Base-by-base conservation (phyloP, 2,797 vertebrate genomes). In the Nyctalus aviator region DNA sequence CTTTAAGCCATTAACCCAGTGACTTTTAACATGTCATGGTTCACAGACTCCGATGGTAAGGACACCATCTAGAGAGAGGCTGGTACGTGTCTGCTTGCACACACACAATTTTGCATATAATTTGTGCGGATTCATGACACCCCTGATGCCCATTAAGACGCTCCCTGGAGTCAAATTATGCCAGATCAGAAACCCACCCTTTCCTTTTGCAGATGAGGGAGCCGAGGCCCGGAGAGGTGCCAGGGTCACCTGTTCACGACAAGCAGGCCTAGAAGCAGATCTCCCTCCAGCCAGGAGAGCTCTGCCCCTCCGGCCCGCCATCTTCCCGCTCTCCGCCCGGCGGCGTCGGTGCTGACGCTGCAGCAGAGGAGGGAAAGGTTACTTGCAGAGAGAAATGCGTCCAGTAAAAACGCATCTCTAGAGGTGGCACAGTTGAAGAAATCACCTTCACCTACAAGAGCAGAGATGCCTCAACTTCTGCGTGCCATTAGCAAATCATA, bases 401-500 rank as follows among this genome's bases (percentile, higher is more conserved):
- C 83, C 68, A 93, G 94, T 89, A 37, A 96, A 97, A 96, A 93
- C 53, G 46, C 90, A 94, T 41, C 88, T 82, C 93, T 77, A 73
- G 93, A 90, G 92, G 73, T 94, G 92, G 95, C 46, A 23, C 62
- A 95, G 95, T 88, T 93, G 68, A 96, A 94, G 94, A 96, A 96
- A 94, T 85, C 83, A 94, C 92, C 94, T 88, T 94, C 94, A 94
- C 87, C 94, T 84, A 91, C 81, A 69, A 90, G 77, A 72, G 68
- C 68, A 72, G 82, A 75, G 94, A 73, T 27, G 68, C 75, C 2
- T 14, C 35, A 64, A 37, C 94, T 83, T 83, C 90, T 71, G 71
- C 95, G 68, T 69, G 8, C 95, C 94, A 96, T 96, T 96, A 96
- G 94, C 96, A 96, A 96, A 96, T 94, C 95, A 95, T 97, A 94